Conservation (phyloP, 2,797 vertebrate genomes). For the Euphonia xanthogaster region DNA sequence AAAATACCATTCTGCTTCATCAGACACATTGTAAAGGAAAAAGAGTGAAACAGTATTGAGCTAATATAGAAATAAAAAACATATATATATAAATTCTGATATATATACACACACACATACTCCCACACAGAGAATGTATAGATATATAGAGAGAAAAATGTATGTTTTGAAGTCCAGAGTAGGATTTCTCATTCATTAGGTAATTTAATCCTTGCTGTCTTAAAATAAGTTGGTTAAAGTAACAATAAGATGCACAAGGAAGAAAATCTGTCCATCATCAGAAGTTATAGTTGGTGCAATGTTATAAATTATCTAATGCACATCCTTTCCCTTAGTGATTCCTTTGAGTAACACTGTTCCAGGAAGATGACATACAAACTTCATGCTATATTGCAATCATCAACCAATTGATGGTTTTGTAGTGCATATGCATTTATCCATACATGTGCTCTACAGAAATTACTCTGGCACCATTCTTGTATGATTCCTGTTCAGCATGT, state of each 20-base stretch:
- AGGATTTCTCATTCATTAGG: neutral
- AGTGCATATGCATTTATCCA: neutral
- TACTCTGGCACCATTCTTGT: neutral
- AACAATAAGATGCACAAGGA: neutral
- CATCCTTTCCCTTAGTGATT: neutral
- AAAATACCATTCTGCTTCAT: neutral
- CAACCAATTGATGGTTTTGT: neutral
- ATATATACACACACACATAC: neutral
- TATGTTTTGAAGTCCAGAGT: neutral
- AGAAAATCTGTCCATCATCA: neutral
- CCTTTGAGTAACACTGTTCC: neutral
- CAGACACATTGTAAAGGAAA: neutral
- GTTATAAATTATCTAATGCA: neutral
- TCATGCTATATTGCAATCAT: neutral
- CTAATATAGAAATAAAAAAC: neutral
- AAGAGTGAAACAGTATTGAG: neutral
- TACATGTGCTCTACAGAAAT: neutral
- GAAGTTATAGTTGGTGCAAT: neutral
- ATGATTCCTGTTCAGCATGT: neutral
- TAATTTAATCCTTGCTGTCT: neutral
- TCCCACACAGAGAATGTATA: neutral
- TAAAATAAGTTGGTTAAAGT: neutral
- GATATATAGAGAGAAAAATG: accelerated
- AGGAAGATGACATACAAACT: neutral
- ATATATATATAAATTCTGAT: neutral